Evolutionary conservation across 1,140 invertebrate genomes (phyloP), one percentile per base, ranked within the genome.

Genomic region (Drosophila serrata): DNA sequence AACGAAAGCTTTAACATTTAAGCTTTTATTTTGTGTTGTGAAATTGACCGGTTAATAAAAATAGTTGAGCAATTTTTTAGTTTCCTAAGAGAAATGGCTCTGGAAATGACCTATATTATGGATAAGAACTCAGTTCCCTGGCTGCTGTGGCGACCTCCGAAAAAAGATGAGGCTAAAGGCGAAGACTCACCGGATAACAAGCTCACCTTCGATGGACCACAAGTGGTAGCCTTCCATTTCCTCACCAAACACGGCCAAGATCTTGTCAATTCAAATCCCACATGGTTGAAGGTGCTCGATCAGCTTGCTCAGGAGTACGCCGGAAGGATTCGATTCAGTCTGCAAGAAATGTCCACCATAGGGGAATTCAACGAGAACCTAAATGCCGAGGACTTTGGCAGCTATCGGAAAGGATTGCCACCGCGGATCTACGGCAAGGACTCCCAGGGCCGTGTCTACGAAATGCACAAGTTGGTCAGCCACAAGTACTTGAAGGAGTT

Each of bases 391-490:
- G 51, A 67, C 43, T 79, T 75, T 46, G 75, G 80, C 31, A 62
- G 49, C 29, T 82, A 70, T 40, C 46, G 75, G 0, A 48, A 59
- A 4, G 42, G 59, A 19, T 15, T 79, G 9, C 70, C 81, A 1
- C 81, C 81, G 15, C 51, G 60, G 6, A 43, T 84, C 42, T 79
- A 46, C 31, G 80, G 58, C 27, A 33, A 57, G 46, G 80, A 82
- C 19, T 11, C 12, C 2, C 27, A 57, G n/a, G 48, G 57, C 0
- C 46, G 27, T 9, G 39, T 63, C 9, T 82, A 82, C 42, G 40
- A 55, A 8, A 82, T 82, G 75, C 70, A 82, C 39, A 82, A 75
- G 70, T 29, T 85, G 8, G 62, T 80, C 15, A 76, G 6, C 42
- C 43, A 76, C 19, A 85, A 65, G 24, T 67, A 84, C 39, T 7